Conservation (phyloP, 2,888 invertebrate genomes). For the Polydrusus tereticollis region DNA sequence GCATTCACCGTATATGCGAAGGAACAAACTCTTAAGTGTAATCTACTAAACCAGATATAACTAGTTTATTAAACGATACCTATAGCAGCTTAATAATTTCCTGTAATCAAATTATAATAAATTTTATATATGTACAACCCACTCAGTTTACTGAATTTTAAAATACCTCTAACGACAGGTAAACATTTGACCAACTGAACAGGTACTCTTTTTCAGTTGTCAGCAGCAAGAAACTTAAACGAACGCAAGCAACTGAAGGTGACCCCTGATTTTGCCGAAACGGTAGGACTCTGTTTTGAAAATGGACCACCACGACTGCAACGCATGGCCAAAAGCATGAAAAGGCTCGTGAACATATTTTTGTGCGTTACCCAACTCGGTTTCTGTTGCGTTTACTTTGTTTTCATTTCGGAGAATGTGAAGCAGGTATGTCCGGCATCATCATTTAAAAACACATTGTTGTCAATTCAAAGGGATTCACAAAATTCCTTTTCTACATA, state of each 20-base stretch:
- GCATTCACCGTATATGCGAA: not conserved
- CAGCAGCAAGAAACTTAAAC: conserved; percentile 78
- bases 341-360: conserved; percentile 84
- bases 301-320: conserved; percentile 79
- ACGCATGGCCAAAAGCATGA: conserved; percentile 74
- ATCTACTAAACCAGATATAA: conserved; percentile 1
- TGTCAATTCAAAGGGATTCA: too few species aligned
- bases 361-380: conserved; percentile 97
- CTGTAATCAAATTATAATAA: too few species aligned
- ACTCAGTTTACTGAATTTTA: too few species aligned
- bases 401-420: conserved; percentile 91
- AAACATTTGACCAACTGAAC: too few species aligned
- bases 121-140: too few species aligned
- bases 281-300: conserved; percentile 84
- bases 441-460: not conserved
- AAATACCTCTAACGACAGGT: too few species aligned
- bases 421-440: conserved; percentile 80
- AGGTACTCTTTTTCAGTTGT: conserved; percentile 71
- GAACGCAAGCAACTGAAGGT: conserved; percentile 70
- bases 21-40: not conserved
- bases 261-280: conserved; percentile 83
- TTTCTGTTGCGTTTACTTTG: conserved; percentile 97
- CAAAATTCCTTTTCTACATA: too few species aligned
- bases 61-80: not conserved
- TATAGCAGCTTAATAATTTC: too few species aligned